Conservation (phyloP, 35 echinoderm and acorn worm species). For the Acanthaster planci region DNA sequence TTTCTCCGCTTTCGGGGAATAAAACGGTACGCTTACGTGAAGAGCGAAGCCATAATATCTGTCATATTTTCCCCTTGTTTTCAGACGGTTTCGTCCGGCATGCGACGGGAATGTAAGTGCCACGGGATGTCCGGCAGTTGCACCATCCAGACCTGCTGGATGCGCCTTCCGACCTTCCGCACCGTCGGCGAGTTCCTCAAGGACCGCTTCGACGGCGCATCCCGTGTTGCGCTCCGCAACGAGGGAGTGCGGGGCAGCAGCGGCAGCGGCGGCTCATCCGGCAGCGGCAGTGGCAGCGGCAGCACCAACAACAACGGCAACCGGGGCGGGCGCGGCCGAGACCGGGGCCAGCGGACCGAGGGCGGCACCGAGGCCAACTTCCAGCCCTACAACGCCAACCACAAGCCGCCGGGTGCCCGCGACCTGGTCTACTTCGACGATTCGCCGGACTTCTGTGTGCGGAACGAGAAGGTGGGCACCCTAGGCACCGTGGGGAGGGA, state of each 20-base stretch:
- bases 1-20: too few species aligned
- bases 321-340: not conserved
- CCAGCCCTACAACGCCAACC: slow-evolving; percentile 74
- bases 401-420: slow-evolving; percentile 68
- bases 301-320: not conserved
- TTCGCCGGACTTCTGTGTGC: slow-evolving; percentile 91
- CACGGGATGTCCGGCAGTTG: slow-evolving; percentile 99
- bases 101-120: slow-evolving; percentile 91
- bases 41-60: too few species aligned
- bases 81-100: slow-evolving; percentile 79
- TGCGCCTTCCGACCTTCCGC: slow-evolving; percentile 86
- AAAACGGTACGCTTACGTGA: too few species aligned
- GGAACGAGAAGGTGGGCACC: slow-evolving; percentile 64
- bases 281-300: slow-evolving; percentile 6
- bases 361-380: slow-evolving; percentile 47
- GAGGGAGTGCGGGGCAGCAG: slow-evolving; percentile 61
- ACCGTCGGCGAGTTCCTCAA: slow-evolving; percentile 78
- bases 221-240: slow-evolving; percentile 74
- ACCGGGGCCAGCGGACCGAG: not conserved
- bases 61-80: slow-evolving; percentile 28
- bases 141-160: slow-evolving; percentile 88
- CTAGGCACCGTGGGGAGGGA: slow-evolving; percentile 71
- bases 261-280: not conserved
- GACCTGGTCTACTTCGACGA: slow-evolving; percentile 97
- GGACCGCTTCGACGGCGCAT: slow-evolving; percentile 93